Percentiles rank a stretch among this genome's conserved stretches.
Conservation (phyloP, 2,888 invertebrate species). For the Heliconius sara region DNA sequence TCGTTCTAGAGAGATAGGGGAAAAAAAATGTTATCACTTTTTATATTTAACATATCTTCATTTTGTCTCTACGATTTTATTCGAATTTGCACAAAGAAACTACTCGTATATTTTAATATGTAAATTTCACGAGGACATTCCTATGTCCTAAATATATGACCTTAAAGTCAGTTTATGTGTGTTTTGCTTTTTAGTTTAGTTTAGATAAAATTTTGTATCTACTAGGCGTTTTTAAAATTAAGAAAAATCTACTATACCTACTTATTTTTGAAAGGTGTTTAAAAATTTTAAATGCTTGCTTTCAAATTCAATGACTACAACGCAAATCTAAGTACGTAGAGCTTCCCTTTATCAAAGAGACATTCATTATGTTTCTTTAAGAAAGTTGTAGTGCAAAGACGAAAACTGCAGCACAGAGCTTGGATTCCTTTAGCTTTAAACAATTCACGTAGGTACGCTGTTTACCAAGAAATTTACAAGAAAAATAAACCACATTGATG, state of each 20-base stretch:
- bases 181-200: no score
- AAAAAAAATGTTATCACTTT: not conserved
- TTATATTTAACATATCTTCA: not conserved
- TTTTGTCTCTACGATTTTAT: no score
- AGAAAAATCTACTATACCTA: no score
- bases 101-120: no score
- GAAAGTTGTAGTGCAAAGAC: not conserved
- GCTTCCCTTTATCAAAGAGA: slow-evolving; percentile 36
- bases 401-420: slow-evolving; percentile 29
- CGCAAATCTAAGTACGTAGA: slow-evolving; percentile 14
- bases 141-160: no score
- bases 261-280: not conserved
- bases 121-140: no score
- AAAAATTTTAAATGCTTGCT: not conserved
- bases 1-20: not conserved
- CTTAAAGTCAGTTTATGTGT: no score
- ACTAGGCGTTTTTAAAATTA: no score
- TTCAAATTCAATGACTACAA: slow-evolving; percentile 9
- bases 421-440: slow-evolving; percentile 27
- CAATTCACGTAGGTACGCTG: slow-evolving; percentile 4
- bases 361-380: slow-evolving; percentile 34
- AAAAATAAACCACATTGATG: not conserved
- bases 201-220: not conserved
- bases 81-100: no score
- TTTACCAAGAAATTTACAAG: slow-evolving; percentile 12